Percentiles rank a stretch among this genome's conserved stretches.
Evolutionary conservation across 2,797 vertebrate genomes (phyloP).

Genomic region (Enteromius argenteus): DNA sequence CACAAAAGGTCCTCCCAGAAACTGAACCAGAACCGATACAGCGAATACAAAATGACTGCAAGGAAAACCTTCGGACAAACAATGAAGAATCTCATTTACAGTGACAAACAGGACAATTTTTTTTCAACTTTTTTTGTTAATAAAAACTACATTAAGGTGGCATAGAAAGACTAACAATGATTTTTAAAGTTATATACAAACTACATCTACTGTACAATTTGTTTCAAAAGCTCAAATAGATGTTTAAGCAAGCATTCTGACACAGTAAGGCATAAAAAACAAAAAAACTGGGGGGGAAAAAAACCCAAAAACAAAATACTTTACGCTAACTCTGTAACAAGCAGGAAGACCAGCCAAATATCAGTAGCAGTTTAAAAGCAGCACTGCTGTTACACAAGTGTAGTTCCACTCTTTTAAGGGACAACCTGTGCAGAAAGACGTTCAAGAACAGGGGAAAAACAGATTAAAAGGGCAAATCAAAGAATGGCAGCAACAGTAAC

Average conservation of each 20-base stretch:
- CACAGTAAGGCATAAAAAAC: conserved; percentile 65
- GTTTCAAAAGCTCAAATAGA: conserved; percentile 61
- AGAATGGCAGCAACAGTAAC: conserved; percentile 27
- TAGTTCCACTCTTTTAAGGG: conserved; percentile 46
- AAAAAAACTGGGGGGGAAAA: conserved; percentile 11
- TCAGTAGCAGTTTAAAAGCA: conserved; percentile 60
- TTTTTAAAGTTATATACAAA: conserved; percentile 82
- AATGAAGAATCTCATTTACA: conserved; percentile 64
- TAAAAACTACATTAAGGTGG: conserved; percentile 80
- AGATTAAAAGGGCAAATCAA: conserved; percentile 31
- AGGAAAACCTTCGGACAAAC: conserved; percentile 63
- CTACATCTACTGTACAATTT: conserved; percentile 80
- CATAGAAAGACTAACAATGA: conserved; percentile 78
- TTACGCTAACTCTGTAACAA: conserved; percentile 53
- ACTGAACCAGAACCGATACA: conserved; percentile 70
- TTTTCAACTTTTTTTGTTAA: conserved; percentile 77
- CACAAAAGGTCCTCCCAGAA: conserved; percentile 65
- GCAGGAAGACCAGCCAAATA: conserved; percentile 55
- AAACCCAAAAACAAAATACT: conserved; percentile 52
- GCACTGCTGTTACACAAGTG: conserved; percentile 46
- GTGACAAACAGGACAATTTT: conserved; percentile 70
- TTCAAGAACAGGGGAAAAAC: conserved; percentile 26
- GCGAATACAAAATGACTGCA: conserved; percentile 70
- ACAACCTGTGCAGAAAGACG: conserved; percentile 35
- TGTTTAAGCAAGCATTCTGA: conserved; percentile 63